Evolutionary conservation across 2,113 vertebrate genomes (phyloP), one percentile per base, ranked within the genome.

Genomic region (Aleadryas rufinucha): DNA sequence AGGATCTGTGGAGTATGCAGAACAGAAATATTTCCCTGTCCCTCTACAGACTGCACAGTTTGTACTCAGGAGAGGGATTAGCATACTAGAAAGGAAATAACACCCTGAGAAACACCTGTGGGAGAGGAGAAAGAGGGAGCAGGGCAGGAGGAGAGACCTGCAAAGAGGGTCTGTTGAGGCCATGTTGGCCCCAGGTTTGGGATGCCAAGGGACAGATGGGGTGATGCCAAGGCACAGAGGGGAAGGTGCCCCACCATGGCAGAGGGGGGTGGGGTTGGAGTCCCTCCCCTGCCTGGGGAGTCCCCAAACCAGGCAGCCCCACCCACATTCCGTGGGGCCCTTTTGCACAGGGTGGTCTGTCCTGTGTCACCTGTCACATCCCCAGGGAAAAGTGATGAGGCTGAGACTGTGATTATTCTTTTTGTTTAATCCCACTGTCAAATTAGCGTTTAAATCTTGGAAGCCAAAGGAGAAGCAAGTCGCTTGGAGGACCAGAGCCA

Each of bases 1-100:
- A 87, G 90, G 95, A 97, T 98, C 96, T 97, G 95, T 94, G 91
- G 93, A 94, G 71, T 93, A 76, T 59, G 91, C 87, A 94, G 91
- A 96, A 97, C 87, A 97, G 90, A 96, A 89, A 94, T 94, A 96
- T 91, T 96, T 97, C 91, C 89, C 80, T 63, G 65, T 92, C 61
- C 70, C 85, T 96, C 69, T 84, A 41, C 90, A 96, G 45, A 57
- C 82, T 87, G 93, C 95, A 95, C 86, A 96, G 75, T 95, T 97
- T 92, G 66, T 95, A 81, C 95, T 96, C 76, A 50, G 89, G 86
- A 95, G 92, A 95, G 83, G 52, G 68, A 94, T 93, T 95, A 93
- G 87, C 77, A 65, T 53, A 17, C 64, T 70, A 30, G 80, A 84
- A 93, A 87, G 90, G 77, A 97, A 95, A 61, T 54, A 39, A 78